Evolutionary conservation across 1,140 invertebrate genomes (phyloP), one percentile per base, ranked within the genome.

Genomic region (Pseudobourletiella spinata): DNA sequence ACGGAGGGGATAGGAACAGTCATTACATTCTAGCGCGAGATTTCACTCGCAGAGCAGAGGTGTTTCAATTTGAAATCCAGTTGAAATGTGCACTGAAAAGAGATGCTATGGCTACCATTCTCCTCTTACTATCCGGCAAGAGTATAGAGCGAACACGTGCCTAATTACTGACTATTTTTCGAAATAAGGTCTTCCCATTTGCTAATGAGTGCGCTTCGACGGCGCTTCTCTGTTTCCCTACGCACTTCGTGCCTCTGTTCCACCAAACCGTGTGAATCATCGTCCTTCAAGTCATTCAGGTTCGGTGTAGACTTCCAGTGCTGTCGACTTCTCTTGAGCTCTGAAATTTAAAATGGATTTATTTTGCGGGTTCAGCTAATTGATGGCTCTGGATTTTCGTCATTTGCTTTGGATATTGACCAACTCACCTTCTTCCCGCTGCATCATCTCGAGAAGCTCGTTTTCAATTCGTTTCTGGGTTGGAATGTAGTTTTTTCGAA

Each of bases 131-230:
- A n/a, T n/a, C n/a, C n/a, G n/a, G n/a, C n/a, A n/a, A n/a, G n/a
- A n/a, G n/a, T n/a, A n/a, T n/a, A n/a, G n/a, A n/a, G n/a, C n/a
- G n/a, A n/a, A n/a, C n/a, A n/a, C n/a, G n/a, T n/a, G n/a, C n/a
- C n/a, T n/a, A n/a, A n/a, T n/a, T 54, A 16, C 25, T 54, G 50
- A 26, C 8, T 35, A 55, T 55, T 32, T 39, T 55, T 8, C 3
- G 30, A 35, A 55, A 55, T 55, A 28, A 55, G 30, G 4, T 55
- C 52, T 35, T 55, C 52, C 52, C 52, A 55, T 55, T 55, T 55
- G 52, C 28, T 55, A 55, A 55, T 55, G 4, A 55, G 25, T 2
- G 52, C 52, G 39, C 52, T 55, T 3, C 52, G 28, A 25, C 52
- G 28, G 14, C 52, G 52, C 25, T 51, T 51, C 24, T 51, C 48